phyloP scores from a whole-genome alignment of 2,797 vertebrate genomes.

The Vultur gryphus region DNA sequence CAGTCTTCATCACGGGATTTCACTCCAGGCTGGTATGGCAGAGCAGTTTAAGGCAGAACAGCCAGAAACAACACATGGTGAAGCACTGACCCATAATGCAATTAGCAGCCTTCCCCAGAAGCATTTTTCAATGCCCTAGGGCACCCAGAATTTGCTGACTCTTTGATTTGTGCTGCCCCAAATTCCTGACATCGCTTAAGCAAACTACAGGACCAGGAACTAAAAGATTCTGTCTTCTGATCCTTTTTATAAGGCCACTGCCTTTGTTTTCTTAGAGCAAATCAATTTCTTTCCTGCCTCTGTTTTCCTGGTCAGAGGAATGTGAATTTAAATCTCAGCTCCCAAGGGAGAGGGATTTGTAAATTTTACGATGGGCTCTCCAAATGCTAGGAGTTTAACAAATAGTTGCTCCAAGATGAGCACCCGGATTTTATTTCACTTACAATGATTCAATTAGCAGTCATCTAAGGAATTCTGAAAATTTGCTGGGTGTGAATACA shows the following conservation, averaged over 20 bases:
- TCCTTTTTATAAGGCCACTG: background rate
- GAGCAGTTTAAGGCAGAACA: background rate
- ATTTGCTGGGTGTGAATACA: background rate
- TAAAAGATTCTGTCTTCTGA: background rate
- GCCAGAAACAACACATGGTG: background rate
- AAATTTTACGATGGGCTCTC: background rate
- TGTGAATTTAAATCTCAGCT: background rate
- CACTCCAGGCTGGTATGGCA: background rate
- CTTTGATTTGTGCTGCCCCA: background rate
- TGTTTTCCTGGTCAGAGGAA: background rate
- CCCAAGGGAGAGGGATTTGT: background rate
- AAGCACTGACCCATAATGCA: background rate
- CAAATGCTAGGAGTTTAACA: background rate
- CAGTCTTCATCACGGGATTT: background rate
- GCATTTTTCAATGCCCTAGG: conserved; percentile 3
- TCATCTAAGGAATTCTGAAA: background rate
- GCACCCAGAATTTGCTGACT: conserved; percentile 29
- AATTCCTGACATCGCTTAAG: conserved; percentile 22
- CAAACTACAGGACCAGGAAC: conserved; percentile 26
- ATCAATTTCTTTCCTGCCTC: background rate
- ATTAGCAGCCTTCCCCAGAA: conserved; percentile 12
- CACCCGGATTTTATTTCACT: background rate
- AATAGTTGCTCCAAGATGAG: background rate
- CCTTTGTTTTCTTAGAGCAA: background rate
- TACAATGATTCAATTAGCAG: background rate